Percentiles rank a stretch among this genome's conserved stretches.
These are phyloP conservation scores for Drosophila sordidula DNA, from an alignment of 2,888 invertebrate species.

Conservation along the genomic window DNA sequence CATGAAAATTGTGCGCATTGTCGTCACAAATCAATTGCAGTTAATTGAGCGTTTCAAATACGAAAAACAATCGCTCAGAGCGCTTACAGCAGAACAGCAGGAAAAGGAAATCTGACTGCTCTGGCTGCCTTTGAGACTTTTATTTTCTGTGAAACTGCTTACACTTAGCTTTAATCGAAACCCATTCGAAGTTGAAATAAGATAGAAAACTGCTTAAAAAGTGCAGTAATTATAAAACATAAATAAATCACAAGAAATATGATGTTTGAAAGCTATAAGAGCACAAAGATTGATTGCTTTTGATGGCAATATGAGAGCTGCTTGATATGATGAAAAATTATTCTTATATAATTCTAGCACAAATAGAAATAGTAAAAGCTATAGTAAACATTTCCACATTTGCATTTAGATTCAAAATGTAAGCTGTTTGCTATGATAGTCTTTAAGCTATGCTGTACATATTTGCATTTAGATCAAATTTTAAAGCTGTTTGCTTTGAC, in stretches of 20 bases:
- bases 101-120: neutral
- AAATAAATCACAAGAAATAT: no score
- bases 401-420: neutral
- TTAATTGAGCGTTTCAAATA: conserved; percentile 33
- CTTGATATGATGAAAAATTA: neutral
- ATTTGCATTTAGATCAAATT: neutral
- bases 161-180: no score
- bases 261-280: no score
- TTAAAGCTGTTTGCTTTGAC: neutral
- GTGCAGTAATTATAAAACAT: no score
- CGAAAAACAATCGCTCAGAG: neutral
- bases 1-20: conserved; percentile 40
- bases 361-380: neutral
- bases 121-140: neutral
- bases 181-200: no score
- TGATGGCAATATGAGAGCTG: neutral
- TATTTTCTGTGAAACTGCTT: neutral
- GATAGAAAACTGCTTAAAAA: no score
- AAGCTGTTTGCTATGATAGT: neutral
- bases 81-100: neutral
- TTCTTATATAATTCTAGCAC: no score
- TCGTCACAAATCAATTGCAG: conserved; percentile 69
- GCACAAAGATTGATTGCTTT: no score
- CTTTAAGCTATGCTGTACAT: no score
- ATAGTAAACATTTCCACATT: neutral